Conservation (phyloP, 2,797 vertebrate species). For the Leuciscus waleckii region DNA sequence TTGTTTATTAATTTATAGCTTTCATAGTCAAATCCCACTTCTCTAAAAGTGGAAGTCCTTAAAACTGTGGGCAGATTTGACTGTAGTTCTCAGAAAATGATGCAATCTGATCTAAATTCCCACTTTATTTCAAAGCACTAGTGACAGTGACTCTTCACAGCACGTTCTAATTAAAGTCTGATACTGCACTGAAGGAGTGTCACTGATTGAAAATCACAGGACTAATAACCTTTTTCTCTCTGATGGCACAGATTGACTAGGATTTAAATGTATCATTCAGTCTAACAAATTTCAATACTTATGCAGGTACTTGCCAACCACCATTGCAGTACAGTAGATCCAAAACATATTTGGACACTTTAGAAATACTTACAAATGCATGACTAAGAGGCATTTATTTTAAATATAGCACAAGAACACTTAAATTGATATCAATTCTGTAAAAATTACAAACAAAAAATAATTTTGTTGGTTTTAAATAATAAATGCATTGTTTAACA, state of each 20-base stretch:
- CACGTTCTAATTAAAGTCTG: conserved; percentile 18
- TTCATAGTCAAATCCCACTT: background rate
- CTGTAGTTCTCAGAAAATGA: conserved; percentile 7
- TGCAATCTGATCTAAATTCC: conserved; percentile 15
- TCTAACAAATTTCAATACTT: background rate
- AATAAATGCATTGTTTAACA: background rate
- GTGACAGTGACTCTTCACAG: conserved; percentile 27
- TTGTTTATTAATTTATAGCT: background rate
- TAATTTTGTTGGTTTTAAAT: background rate
- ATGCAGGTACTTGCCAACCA: background rate
- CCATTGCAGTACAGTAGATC: background rate
- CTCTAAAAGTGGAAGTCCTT: background rate
- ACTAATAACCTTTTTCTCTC: background rate
- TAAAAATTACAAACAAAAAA: background rate
- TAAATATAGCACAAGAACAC: background rate
- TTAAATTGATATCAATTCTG: background rate
- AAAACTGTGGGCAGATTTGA: background rate
- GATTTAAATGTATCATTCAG: background rate
- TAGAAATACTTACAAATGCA: background rate
- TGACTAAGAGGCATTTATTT: background rate
- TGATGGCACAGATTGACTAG: background rate
- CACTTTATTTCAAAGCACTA: conserved; percentile 21
- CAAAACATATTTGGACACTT: background rate
- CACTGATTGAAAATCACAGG: conserved; percentile 31
- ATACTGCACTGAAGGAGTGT: conserved; percentile 10